Base-by-base conservation (phyloP, 2,113 vertebrate species). In the Mobula hypostoma region DNA sequence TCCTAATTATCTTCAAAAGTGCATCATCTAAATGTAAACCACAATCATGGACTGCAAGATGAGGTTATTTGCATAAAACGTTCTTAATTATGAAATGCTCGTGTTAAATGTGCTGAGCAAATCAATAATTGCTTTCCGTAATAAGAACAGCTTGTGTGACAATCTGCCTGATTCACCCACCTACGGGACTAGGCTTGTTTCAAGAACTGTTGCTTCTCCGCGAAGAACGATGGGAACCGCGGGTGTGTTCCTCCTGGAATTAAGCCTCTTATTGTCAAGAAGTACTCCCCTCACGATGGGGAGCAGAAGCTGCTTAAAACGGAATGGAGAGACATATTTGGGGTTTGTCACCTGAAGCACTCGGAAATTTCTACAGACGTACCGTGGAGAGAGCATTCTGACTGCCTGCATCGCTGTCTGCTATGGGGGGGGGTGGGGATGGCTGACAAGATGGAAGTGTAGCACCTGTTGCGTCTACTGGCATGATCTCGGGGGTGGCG, bases 41-140 rank as follows among this genome's bases (percentile, higher is more conserved):
- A 68, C 61, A 90, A 90, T 66, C 32, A 90, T 32, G 29, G n/a
- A 63, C 85, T 32, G 6, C 85, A 90, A 32, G 61, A 90, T 32
- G 85, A 32, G 27, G 61, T 8, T 36, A 90, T 90, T 66, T 90
- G 85, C 61, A 90, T 90, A 90, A 66, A 32, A n/a, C 63, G 66
- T 66, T n/a, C 61, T 90, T 90, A 88, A 88, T 88, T 88, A 88
- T 66, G n/a, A 88, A 36, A 66, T 15, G 48, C 68, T 61, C 61
- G 66, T 90, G 61, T 66, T 66, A 66, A 66, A 32, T 32, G 29
- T 66, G 32, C 85, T 90, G 85, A 61, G 12, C 12, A 63, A 63
- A 61, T 90, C 85, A 66, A 66, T 90, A 90, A 90, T 90, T 90
- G n/a, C 32, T 68, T 90, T 90, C 85, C 5, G 4, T 63, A 63